Base-by-base conservation (phyloP, 2,113 vertebrate genomes). In the Tragulus kanchil region DNA sequence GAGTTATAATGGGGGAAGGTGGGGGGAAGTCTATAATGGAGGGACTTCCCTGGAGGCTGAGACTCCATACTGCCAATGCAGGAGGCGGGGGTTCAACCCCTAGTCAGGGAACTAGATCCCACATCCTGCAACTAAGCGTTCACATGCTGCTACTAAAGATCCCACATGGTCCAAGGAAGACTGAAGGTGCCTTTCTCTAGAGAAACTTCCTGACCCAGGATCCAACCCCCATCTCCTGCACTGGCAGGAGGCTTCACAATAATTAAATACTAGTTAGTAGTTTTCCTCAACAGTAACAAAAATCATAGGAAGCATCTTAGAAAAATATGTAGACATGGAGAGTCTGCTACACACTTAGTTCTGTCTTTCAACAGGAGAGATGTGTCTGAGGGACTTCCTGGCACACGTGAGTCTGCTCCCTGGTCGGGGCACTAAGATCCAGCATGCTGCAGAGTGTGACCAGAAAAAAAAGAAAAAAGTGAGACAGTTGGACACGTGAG, bases 231-330 rank as follows among this genome's bases (percentile, higher is more conserved):
- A 45, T 71, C 69, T 71, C 69, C 19, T 23, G 69, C 19, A 1
- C 13, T 71, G 69, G 19, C 19, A 71, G 19, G 69, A 0, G 10
- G 69, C 36, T 21, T 71, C 21, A 71, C 69, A 85, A 69, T 19
- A 28, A 54, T 58, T 85, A 79, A 89, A 90, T 77, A 56, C 16
- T 84, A 82, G 82, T 36, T 31, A 81, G 62, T 10, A 45, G 10
- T 87, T 87, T 96, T 90, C 54, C 31, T 65, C 64, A 94, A 67
- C 3, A 73, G 61, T 87, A 69, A 65, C 25, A 78, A 87, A 31
- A 64, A 71, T 65, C 42, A 64, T 26, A 69, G 56, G 61, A 92
- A 81, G 52, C 14, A 50, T 23, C 14, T 28, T 12, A 85, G 79
- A 89, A 75, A 92, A 94, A 59, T 56, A 67, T 1, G 19, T 56